phyloP scores from a whole-genome alignment of 1,140 invertebrate species.

The Aphidius gifuensis region DNA sequence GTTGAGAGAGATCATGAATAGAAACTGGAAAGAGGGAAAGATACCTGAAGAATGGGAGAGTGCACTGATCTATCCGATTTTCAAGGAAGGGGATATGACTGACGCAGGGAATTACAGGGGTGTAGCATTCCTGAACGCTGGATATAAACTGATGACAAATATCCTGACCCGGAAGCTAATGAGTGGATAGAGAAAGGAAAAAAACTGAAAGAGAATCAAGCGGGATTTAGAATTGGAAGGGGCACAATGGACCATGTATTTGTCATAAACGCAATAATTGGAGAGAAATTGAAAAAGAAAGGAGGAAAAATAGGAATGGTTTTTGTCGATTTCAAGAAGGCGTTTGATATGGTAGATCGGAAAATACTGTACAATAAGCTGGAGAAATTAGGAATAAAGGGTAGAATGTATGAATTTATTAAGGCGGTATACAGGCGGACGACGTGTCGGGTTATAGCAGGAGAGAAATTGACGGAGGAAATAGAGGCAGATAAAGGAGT shows the following conservation, averaged over 20 bases:
- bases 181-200: neutral
- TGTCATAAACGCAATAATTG: slow-evolving; percentile 11
- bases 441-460: too few relatives aligned
- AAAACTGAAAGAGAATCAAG: slow-evolving; percentile 12
- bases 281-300: slow-evolving; percentile 3
- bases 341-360: slow-evolving; percentile 9
- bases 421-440: too few relatives aligned
- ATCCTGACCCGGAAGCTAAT: slow-evolving; percentile 23
- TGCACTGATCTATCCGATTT: slow-evolving; percentile 19
- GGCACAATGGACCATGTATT: slow-evolving; percentile 20
- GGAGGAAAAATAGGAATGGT: slow-evolving; percentile 2
- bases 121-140: slow-evolving; percentile 19
- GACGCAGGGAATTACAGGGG: slow-evolving; percentile 23
- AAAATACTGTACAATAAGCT: neutral
- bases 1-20: slow-evolving; percentile 2
- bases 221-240: slow-evolving; percentile 17
- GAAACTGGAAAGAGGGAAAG: neutral
- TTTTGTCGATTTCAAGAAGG: slow-evolving; percentile 14
- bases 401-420: too few relatives aligned
- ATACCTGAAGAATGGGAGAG: slow-evolving; percentile 2
- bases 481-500: slow-evolving; percentile 10
- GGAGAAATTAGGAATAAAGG: too few relatives aligned
- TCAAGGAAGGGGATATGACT: slow-evolving; percentile 22
- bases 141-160: slow-evolving; percentile 25
- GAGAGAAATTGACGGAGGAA: neutral